Conservation (phyloP, 2,113 vertebrate species). For the Collichthys lucidus region DNA sequence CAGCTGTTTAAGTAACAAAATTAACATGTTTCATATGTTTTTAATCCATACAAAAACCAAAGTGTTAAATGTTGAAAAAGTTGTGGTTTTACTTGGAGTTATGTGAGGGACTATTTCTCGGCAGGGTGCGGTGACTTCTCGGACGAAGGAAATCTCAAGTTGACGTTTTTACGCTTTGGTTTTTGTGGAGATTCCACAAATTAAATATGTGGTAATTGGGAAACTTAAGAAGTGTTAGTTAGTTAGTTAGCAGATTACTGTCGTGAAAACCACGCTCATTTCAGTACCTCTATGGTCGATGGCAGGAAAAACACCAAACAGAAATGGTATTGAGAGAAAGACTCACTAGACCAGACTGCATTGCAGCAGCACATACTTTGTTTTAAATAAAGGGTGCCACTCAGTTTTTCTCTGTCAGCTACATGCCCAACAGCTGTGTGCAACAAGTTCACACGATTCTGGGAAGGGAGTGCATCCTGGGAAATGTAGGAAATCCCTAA, state of each 20-base stretch:
- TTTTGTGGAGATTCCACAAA: background rate
- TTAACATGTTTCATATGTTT: background rate
- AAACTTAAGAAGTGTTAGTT: too few species aligned
- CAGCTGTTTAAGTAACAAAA: background rate
- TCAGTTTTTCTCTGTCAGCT: conserved; percentile 2
- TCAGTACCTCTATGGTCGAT: conserved; percentile 1
- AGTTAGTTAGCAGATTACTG: background rate
- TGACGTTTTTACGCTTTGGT: background rate
- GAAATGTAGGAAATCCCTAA: conserved; percentile 25
- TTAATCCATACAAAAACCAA: background rate
- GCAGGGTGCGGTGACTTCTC: too few species aligned
- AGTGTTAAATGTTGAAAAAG: background rate
- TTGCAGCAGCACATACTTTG: background rate
- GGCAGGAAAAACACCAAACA: background rate
- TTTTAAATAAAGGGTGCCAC: background rate
- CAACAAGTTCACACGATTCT: background rate
- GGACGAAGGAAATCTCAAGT: background rate
- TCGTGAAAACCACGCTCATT: background rate
- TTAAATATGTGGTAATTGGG: background rate
- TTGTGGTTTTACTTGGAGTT: background rate
- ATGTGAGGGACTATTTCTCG: background rate
- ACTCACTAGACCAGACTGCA: background rate
- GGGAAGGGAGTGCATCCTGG: conserved; percentile 23
- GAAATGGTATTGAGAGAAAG: background rate
- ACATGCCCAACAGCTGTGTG: background rate